Base-by-base conservation (phyloP, 2,888 invertebrate genomes). In the Sphaerophoria rueppellii region DNA sequence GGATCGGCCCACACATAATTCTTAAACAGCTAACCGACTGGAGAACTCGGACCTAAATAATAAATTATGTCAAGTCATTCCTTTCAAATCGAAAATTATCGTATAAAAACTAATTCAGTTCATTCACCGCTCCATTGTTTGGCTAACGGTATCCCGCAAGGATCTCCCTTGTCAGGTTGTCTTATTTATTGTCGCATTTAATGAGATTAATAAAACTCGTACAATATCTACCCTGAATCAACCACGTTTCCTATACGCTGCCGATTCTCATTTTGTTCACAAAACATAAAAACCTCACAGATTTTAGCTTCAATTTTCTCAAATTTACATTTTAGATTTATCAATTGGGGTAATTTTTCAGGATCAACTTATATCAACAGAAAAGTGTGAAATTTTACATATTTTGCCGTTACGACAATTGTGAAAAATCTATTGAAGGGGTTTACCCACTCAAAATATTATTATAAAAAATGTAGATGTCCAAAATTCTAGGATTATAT, bases 321-420 rank as follows among this genome's bases (percentile, higher is more conserved):
- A 40, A 60, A 60, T n/a, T 6, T 6, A 6, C 37, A 6, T 37
- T 4, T 6, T 6, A 6, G 6, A 6, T 6, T 37, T 37, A 6
- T 6, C 4, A 37, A 4, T 6, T 37, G 37, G 37, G 4, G 37
- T 37, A 6, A 4, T 6, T 37, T 6, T 6, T 37, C 37, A 4
- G 37, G 37, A 6, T 37, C 37, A 37, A 37, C n/a, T 6, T 6
- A 37, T 37, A 6, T 40, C 34, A 40, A 16, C 40, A 0, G 58
- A 60, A 60, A 60, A 60, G 24, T 40, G 40, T 60, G 7, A 57
- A 57, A n/a, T 37, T 37, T 37, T 37, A 37, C 37, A 37, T 6
- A 37, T n/a, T 6, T 6, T 37, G 37, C 6, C 4, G 37, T 6
- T 40, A 58, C 37, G 40, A n/a, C 7, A 50, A 16, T 50, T 50